A percentile compares a stretch with the other conserved stretches of the same genome.
phyloP scores from a whole-genome alignment of 30 jellyfish, hydroid and myxozoan species.

The Aurelia sp. region DNA sequence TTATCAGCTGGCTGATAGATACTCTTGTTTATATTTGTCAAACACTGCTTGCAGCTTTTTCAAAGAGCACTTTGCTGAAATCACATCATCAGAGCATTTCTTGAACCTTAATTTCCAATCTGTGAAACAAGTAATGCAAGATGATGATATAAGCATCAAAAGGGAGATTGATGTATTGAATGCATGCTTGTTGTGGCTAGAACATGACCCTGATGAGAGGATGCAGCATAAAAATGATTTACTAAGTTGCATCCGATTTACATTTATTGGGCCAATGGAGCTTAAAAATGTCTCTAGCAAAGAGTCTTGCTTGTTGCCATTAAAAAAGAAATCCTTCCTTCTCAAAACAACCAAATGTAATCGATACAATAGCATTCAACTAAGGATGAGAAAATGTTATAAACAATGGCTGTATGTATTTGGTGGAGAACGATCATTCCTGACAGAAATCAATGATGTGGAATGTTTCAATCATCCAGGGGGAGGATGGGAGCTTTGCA shows the following conservation, averaged over 20 bases:
- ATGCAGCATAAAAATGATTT: slow-evolving; percentile 21
- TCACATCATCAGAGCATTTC: slow-evolving; percentile 45
- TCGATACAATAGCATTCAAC: background rate
- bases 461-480: slow-evolving; percentile 64
- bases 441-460: slow-evolving; percentile 68
- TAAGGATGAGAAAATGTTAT: slow-evolving; percentile 72
- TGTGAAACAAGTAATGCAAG: slow-evolving; percentile 39
- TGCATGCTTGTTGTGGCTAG: slow-evolving; percentile 70
- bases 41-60: slow-evolving; percentile 34
- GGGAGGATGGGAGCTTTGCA: slow-evolving; percentile 73
- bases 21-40: slow-evolving; percentile 40
- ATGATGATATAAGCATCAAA: slow-evolving; percentile 47
- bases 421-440: slow-evolving; percentile 93
- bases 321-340: background rate
- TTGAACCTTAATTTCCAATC: slow-evolving; percentile 13
- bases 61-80: slow-evolving; percentile 55
- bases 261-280: slow-evolving; percentile 69
- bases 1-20: slow-evolving; percentile 75
- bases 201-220: slow-evolving; percentile 33
- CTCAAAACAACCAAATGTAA: slow-evolving; percentile 23
- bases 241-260: slow-evolving; percentile 50
- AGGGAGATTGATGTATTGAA: slow-evolving; percentile 58
- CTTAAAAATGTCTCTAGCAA: slow-evolving; percentile 15
- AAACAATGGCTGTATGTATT: slow-evolving; percentile 81
- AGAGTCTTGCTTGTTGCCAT: background rate